Evolutionary conservation across 2,797 vertebrate species (phyloP), one percentile per base, ranked within the genome.

Genomic region (Capromys pilorides): DNA sequence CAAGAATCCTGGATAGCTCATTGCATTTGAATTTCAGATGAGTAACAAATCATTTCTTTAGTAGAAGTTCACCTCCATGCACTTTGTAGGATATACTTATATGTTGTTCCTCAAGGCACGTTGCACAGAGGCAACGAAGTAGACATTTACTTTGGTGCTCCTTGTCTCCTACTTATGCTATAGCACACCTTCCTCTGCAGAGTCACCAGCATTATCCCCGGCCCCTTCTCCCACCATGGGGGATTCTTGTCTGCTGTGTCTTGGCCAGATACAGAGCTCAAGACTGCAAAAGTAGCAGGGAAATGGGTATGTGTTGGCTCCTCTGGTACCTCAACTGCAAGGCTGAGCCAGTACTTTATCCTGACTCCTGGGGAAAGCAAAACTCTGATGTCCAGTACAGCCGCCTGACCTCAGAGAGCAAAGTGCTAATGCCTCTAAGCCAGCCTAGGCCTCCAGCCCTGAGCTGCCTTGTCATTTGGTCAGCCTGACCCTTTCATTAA

Each of bases 401-500:
- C 54, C 12, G 10, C 39, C 24, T 6, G 31, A 31, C 69, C 62
- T 82, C 5, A 4, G 80, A 91, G 33, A 86, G 51, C 33, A 78
- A 95, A 51, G 71, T 69, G 36, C 82, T 84, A 45, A 78, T 83
- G 73, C n/a, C 88, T 79, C 84, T 90, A 82, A 86, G 75, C 73
- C 79, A 88, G 54, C 49, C 51, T 57, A 64, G 54, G 18, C 84
- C 73, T 93, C 33, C 21, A 94, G 66, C 85, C 67, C 84, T 80
- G 59, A 93, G 59, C 69, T 57, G 6, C 51, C 51, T 59, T 82
- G 86, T 91, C 78, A 36, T 59, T 96, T 57, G 92, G 67, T 96
- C 95, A 94, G 67, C 39, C 67, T 67, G 64, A 89, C 33, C 67
- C 94, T 94, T 85, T 96, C 93, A 83, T 94, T 96, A 96, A 90